These are phyloP conservation scores for Meteorus colon DNA, from an alignment of 2,888 invertebrate species.

Conservation along the genomic window DNA sequence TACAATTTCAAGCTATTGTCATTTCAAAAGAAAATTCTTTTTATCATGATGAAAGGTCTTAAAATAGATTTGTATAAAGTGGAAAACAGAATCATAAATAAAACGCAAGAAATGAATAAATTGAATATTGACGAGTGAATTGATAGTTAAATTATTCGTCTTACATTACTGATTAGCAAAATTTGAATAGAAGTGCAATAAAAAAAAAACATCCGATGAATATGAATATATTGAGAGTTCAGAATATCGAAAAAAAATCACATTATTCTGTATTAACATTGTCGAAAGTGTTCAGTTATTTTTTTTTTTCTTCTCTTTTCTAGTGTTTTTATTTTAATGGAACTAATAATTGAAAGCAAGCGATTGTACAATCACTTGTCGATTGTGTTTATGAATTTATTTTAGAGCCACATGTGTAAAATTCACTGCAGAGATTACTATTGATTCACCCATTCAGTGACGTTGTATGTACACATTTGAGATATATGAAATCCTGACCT, in stretches of 20 bases:
- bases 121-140: not conserved
- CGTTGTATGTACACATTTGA: not conserved
- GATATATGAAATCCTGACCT: conserved; percentile 22
- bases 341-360: too few species aligned
- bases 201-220: too few species aligned
- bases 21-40: not conserved
- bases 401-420: not conserved
- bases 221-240: too few species aligned
- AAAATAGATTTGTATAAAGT: not conserved
- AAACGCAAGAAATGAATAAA: not conserved
- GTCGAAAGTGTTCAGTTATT: too few species aligned
- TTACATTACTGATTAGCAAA: not conserved
- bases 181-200: not conserved
- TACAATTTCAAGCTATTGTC: not conserved
- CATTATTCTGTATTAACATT: too few species aligned
- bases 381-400: not conserved
- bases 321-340: too few species aligned
- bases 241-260: too few species aligned
- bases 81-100: not conserved
- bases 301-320: too few species aligned
- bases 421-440: not conserved
- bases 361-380: not conserved
- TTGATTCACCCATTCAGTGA: not conserved
- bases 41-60: not conserved
- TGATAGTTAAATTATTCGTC: too few species aligned